Evolutionary conservation across 2,888 invertebrate species (phyloP).

Genomic region (Rhagonycha lutea): DNA sequence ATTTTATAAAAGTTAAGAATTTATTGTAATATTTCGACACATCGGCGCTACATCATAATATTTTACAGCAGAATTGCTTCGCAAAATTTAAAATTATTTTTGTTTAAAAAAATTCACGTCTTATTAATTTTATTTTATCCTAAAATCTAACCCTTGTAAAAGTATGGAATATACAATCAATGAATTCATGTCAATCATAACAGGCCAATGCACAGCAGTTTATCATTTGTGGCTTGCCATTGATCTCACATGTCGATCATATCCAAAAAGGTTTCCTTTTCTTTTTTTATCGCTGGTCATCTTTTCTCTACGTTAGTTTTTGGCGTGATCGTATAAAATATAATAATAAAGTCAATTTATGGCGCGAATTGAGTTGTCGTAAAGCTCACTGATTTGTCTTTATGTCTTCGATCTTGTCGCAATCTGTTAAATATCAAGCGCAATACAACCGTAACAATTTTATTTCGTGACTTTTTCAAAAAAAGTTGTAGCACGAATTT

Average conservation of each 20-base stretch:
- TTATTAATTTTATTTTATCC: neutral
- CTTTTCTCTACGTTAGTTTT: constrained; percentile 7
- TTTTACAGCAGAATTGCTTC: too few species aligned
- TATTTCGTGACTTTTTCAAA: neutral
- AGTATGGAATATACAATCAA: constrained; percentile 5
- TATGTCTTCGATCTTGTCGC: constrained; percentile 10
- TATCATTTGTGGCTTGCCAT: constrained; percentile 20
- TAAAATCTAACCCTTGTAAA: neutral
- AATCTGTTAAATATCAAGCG: constrained; percentile 8
- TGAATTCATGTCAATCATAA: constrained; percentile 8
- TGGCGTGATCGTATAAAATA: constrained; percentile 15
- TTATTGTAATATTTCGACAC: neutral
- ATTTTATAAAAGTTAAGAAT: neutral
- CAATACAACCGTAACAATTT: neutral
- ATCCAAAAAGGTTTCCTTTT: constrained; percentile 8
- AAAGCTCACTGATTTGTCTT: constrained; percentile 18
- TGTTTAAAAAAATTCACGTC: neutral
- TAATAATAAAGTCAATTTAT: constrained; percentile 28
- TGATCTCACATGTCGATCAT: constrained; percentile 18
- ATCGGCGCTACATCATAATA: too few species aligned
- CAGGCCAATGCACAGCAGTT: constrained; percentile 20
- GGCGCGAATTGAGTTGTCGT: constrained; percentile 16
- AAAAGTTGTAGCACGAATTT: neutral
- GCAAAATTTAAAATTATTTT: neutral
- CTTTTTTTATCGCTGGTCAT: constrained; percentile 17